Evolutionary conservation across 2,888 invertebrate genomes (phyloP).

Genomic region (Pyrochroa serraticornis): DNA sequence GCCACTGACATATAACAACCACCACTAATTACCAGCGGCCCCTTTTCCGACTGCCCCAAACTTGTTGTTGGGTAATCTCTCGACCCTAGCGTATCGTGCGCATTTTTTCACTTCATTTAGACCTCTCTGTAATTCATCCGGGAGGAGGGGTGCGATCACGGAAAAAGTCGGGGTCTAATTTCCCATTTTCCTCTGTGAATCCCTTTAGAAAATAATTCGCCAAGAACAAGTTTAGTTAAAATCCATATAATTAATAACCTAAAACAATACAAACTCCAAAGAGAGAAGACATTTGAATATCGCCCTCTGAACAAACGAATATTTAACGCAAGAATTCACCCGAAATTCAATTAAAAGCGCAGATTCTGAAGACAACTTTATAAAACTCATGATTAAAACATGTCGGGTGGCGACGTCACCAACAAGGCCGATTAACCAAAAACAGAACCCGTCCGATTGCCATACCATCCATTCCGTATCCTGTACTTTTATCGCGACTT

Average conservation of each 20-base stretch:
- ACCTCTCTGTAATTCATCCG: conserved; percentile 5
- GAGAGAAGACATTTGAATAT: conserved; percentile 39
- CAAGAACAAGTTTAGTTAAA: conserved; percentile 24
- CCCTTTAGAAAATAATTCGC: conserved; percentile 16
- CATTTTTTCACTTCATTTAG: conserved; percentile 19
- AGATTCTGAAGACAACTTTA: conserved; percentile 47
- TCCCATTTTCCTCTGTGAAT: background rate
- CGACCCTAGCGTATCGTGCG: conserved; percentile 6
- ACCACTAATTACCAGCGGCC: conserved; percentile 45
- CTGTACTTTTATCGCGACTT: conserved; percentile 2
- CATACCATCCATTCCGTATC: conserved; percentile 2
- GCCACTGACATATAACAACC: conserved; percentile 47
- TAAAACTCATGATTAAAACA: conserved; percentile 54
- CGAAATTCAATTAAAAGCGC: conserved; percentile 47
- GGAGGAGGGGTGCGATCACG: background rate
- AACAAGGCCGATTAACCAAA: conserved; percentile 18
- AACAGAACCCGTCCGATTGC: background rate
- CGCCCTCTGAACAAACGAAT: conserved; percentile 40
- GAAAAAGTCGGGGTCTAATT: too few relatives aligned
- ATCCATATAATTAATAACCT: conserved; percentile 36
- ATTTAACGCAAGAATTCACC: conserved; percentile 44
- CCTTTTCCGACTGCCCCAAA: conserved; percentile 42
- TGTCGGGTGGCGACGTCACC: conserved; percentile 23
- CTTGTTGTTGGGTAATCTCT: conserved; percentile 25
- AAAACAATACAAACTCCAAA: conserved; percentile 33